Conservation (phyloP, 2,797 vertebrate species). For the Coccyzus lansbergi region DNA sequence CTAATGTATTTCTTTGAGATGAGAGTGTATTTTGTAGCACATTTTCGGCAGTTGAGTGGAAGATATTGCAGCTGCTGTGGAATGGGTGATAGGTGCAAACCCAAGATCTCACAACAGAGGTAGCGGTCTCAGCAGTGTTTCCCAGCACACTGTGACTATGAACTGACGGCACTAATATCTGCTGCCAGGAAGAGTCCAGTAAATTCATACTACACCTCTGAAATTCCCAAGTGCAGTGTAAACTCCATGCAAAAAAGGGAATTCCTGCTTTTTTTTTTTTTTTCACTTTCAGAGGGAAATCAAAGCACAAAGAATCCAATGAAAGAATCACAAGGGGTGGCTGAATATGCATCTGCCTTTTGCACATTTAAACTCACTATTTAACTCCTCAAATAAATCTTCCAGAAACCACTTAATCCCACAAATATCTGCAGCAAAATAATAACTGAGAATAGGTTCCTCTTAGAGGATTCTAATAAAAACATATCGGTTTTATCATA, state of each 20-base stretch:
- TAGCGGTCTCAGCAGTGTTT: background rate
- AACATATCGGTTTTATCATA: background rate
- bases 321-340: background rate
- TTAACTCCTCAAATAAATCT: background rate
- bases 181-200: background rate
- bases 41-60: background rate
- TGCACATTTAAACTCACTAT: background rate
- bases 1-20: background rate
- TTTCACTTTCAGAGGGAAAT: background rate
- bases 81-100: background rate
- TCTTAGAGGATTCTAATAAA: background rate
- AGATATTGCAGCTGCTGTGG: background rate
- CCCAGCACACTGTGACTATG: background rate
- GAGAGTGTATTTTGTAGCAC: background rate
- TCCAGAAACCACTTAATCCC: background rate
- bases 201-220: background rate
- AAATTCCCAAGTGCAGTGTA: background rate
- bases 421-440: background rate
- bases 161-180: rapidly evolving
- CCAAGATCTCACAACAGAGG: background rate
- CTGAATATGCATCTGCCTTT: background rate
- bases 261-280: background rate
- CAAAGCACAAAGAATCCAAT: background rate
- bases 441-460: background rate
- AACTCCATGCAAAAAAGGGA: background rate